Conservation (phyloP, 2,888 invertebrate species). For the Philonicus albiceps region DNA sequence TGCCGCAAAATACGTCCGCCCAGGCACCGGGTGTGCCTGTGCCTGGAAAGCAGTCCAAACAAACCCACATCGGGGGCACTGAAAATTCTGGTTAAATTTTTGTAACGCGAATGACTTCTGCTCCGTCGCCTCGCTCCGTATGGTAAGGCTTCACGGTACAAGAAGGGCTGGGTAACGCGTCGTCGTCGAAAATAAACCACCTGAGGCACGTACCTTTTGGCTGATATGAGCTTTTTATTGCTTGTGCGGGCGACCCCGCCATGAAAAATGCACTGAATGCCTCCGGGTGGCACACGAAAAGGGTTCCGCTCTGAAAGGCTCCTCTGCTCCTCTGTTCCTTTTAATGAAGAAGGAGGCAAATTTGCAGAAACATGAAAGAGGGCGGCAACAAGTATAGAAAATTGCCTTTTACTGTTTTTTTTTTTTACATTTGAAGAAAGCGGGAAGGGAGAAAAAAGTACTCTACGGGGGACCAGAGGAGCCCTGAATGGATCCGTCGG, state of each 20-base stretch:
- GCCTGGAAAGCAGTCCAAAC: neutral
- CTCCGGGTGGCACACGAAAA: conserved; percentile 13
- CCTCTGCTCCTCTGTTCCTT: neutral
- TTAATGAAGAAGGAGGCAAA: conserved; percentile 4
- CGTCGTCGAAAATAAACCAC: conserved; percentile 23
- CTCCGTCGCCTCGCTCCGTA: neutral
- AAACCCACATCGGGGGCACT: neutral
- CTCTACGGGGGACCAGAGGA: neutral
- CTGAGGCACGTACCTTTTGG: conserved; percentile 25
- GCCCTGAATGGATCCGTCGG: neutral
- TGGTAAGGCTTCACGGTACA: neutral
- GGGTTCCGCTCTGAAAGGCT: conserved; percentile 7
- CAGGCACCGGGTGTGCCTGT: neutral
- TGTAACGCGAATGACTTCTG: neutral
- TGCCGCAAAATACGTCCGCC: neutral
- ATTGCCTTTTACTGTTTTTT: neutral
- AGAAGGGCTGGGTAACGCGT: neutral
- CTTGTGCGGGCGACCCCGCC: conserved; percentile 8
- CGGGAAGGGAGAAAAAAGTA: neutral
- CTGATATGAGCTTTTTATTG: conserved; percentile 32
- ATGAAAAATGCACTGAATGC: conserved; percentile 24
- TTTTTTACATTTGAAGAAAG: neutral
- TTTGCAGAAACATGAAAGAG: conserved; percentile 3
- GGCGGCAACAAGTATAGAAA: conserved; percentile 24
- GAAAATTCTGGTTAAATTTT: neutral